Percentiles rank a stretch among this genome's conserved stretches.
Conservation (phyloP, 2,797 vertebrate genomes). For the Furcifer pardalis region DNA sequence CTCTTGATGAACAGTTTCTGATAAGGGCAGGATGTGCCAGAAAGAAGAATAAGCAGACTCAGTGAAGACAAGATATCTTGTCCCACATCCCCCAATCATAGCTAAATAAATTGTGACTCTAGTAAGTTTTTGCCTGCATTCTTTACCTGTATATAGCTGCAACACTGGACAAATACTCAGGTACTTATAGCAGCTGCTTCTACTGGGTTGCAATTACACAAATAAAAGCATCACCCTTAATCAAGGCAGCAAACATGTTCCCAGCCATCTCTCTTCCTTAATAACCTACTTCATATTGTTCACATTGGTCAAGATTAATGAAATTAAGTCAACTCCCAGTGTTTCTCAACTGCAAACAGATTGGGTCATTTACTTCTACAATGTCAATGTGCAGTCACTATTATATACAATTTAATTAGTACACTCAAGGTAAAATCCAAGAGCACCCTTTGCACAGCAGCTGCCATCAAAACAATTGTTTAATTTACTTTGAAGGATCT, state of each 20-base stretch:
- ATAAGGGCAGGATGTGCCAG: no score
- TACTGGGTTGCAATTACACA: not conserved
- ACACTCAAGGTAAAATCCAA: slow-evolving; percentile 41
- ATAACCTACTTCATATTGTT: slow-evolving; percentile 19
- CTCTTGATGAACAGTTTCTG: no score
- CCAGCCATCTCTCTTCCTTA: not conserved
- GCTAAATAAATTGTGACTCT: not conserved
- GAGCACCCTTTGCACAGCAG: slow-evolving; percentile 32
- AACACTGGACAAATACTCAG: not conserved
- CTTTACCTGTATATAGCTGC: not conserved
- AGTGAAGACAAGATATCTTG: not conserved
- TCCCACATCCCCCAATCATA: not conserved
- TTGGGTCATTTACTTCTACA: slow-evolving; percentile 39
- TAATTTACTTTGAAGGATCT: slow-evolving; percentile 45
- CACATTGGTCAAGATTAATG: slow-evolving; percentile 41
- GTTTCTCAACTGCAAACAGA: slow-evolving; percentile 26
- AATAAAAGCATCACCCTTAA: not conserved
- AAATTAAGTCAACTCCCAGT: slow-evolving; percentile 33
- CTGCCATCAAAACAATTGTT: slow-evolving; percentile 38
- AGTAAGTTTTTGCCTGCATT: not conserved
- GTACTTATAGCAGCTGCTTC: not conserved
- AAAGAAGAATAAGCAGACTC: no score
- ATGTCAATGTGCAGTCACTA: slow-evolving; percentile 31
- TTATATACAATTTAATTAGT: slow-evolving; percentile 49
- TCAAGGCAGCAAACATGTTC: not conserved